A percentile compares a stretch with the other conserved stretches of the same genome.
phyloP scores from a whole-genome alignment of 2,113 vertebrate genomes.

The Pteruthius melanotis region DNA sequence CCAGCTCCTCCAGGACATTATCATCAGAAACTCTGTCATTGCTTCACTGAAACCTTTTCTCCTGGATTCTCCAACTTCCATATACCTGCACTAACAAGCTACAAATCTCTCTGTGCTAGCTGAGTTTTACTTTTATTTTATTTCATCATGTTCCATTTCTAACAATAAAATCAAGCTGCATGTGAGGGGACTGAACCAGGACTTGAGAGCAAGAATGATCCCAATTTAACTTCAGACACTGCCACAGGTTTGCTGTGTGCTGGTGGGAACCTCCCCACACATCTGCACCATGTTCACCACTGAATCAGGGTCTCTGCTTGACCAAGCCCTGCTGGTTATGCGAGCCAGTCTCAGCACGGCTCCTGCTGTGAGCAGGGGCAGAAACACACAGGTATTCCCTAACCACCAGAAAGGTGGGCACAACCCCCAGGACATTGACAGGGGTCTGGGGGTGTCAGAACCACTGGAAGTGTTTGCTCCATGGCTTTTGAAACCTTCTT shows the following conservation, averaged over 20 bases:
- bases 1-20: background rate
- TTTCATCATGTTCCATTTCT: background rate
- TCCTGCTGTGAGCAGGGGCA: background rate
- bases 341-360: background rate
- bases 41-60: background rate
- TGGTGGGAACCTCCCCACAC: background rate
- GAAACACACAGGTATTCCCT: background rate
- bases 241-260: background rate
- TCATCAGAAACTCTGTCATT: background rate
- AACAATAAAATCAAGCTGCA: background rate
- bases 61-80: background rate
- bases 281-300: background rate
- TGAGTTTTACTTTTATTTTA: background rate
- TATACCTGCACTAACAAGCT: background rate
- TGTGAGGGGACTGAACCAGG: background rate
- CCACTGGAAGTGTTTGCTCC: background rate
- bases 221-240: background rate
- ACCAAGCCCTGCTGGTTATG: background rate
- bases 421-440: background rate
- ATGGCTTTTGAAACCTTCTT: background rate
- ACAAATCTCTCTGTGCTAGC: background rate
- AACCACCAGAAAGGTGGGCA: background rate
- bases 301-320: background rate
- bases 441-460: background rate
- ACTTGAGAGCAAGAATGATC: background rate